Percentiles rank a stretch among this genome's conserved stretches.
phyloP scores from a whole-genome alignment of 2,113 vertebrate genomes.

The Lampris megalopsis region DNA sequence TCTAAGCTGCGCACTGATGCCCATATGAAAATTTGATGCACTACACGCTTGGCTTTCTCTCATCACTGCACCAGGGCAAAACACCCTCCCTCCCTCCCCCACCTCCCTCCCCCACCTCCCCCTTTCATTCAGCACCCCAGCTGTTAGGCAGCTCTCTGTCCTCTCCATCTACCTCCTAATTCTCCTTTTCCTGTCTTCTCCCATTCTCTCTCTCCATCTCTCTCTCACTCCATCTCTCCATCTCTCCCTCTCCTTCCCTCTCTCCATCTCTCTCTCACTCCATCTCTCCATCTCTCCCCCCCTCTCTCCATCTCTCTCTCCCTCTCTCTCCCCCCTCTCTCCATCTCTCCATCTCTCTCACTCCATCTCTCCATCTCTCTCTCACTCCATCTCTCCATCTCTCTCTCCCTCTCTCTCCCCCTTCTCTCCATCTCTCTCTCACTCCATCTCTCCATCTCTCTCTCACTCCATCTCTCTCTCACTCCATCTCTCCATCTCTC shows the following conservation, averaged over 20 bases:
- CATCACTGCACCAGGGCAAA: constrained; percentile 65
- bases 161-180: constrained; percentile 34
- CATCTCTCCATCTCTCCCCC: constrained; percentile 63
- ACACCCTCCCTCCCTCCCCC: constrained; percentile 55
- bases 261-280: neutral
- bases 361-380: neutral
- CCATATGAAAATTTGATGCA: constrained; percentile 80
- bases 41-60: constrained; percentile 67
- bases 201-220: neutral
- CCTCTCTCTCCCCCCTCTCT: constrained; percentile 22
- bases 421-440: constrained; percentile 39
- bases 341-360: neutral
- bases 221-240: constrained; percentile 18
- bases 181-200: neutral
- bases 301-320: constrained; percentile 50
- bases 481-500: neutral
- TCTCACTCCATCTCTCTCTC: neutral
- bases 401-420: constrained; percentile 14
- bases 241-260: constrained; percentile 29
- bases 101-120: neutral
- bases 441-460: neutral
- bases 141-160: constrained; percentile 59
- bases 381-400: neutral
- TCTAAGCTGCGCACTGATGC: constrained; percentile 77
- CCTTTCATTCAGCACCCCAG: constrained; percentile 69